Evolutionary conservation across 2,888 invertebrate species (phyloP).

Genomic region (Scaptomyza flava): DNA sequence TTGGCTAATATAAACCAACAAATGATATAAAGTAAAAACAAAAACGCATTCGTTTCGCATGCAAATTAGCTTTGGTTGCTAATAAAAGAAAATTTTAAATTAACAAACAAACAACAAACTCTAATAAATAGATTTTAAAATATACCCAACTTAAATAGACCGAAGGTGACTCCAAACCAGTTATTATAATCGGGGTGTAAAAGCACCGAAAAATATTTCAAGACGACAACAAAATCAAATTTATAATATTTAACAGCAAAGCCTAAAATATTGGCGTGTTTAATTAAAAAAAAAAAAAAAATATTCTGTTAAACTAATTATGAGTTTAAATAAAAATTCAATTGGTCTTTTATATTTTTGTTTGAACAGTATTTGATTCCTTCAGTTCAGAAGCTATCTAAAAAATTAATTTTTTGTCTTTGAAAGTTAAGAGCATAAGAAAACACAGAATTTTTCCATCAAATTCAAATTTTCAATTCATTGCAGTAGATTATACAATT

Average conservation of each 20-base stretch:
- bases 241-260: slow-evolving; percentile 8
- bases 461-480: no score
- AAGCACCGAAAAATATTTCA: slow-evolving; percentile 29
- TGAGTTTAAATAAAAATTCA: background rate
- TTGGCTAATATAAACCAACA: slow-evolving; percentile 51
- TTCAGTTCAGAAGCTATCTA: no score
- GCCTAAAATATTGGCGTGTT: slow-evolving; percentile 5
- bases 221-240: slow-evolving; percentile 20
- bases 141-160: slow-evolving; percentile 29
- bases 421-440: no score
- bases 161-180: slow-evolving; percentile 23
- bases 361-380: no score
- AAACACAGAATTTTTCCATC: no score
- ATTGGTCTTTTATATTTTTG: no score
- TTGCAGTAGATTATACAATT: no score
- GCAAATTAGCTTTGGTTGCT: slow-evolving; percentile 40
- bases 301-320: background rate
- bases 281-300: background rate
- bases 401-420: no score
- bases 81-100: slow-evolving; percentile 25
- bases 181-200: slow-evolving; percentile 27
- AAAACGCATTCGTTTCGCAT: slow-evolving; percentile 34
- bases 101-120: slow-evolving; percentile 11
- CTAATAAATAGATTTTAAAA: slow-evolving; percentile 13
- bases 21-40: slow-evolving; percentile 26